phyloP scores from a whole-genome alignment of 1,140 invertebrate species.

The Caerostris extrusa region DNA sequence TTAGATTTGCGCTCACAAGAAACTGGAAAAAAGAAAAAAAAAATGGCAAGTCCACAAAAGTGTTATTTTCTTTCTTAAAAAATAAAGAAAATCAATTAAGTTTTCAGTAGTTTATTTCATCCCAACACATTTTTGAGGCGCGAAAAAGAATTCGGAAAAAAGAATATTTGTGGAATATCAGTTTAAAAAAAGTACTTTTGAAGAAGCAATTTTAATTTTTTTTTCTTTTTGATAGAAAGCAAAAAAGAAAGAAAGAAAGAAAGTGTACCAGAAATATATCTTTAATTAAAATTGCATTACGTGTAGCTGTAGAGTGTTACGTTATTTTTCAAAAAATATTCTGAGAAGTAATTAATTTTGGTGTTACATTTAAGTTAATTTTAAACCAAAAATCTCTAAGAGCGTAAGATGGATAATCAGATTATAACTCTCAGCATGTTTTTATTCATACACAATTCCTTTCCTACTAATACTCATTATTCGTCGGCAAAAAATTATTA shows the following conservation, averaged over 20 bases:
- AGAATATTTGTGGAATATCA: not conserved
- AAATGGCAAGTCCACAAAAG: conserved; percentile 24
- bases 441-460: too few relatives aligned
- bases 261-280: not conserved
- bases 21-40: not conserved
- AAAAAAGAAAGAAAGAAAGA: not conserved
- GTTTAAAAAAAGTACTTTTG: not conserved
- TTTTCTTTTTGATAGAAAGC: not conserved
- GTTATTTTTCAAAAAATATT: not conserved
- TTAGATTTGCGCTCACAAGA: not conserved
- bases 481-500: too few relatives aligned
- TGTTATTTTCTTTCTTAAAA: conserved; percentile 30
- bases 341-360: not conserved
- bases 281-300: conserved; percentile 37
- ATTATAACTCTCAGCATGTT: not conserved
- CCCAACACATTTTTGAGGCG: not conserved
- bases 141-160: not conserved
- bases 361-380: not conserved
- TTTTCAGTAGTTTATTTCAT: conserved; percentile 48
- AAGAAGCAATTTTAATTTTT: not conserved
- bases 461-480: too few relatives aligned
- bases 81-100: conserved; percentile 50
- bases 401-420: not conserved
- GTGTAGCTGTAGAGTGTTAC: not conserved
- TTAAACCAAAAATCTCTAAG: not conserved